A percentile compares a stretch with the other conserved stretches of the same genome.
These are phyloP conservation scores for Telenomus remus DNA, from an alignment of 1,140 invertebrate genomes.

Conservation along the genomic window DNA sequence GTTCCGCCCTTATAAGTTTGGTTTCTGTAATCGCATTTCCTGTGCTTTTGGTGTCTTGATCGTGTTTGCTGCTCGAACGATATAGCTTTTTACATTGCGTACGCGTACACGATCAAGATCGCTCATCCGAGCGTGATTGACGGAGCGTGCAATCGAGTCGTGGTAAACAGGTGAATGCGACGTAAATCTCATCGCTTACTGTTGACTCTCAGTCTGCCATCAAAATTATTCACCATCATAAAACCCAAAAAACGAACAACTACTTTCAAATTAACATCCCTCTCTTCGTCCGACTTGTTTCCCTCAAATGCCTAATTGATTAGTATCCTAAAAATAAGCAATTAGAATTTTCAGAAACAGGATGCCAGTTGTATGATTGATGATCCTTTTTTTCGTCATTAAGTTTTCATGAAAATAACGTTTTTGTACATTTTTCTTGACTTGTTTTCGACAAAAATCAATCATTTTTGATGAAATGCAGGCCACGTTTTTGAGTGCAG, in stretches of 20 bases:
- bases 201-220: background rate
- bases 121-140: conserved; percentile 50
- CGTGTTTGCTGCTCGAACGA: conserved; percentile 43
- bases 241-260: too few species aligned
- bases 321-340: too few species aligned
- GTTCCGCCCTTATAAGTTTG: conserved; percentile 34
- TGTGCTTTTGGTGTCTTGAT: conserved; percentile 37
- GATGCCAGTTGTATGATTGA: too few species aligned
- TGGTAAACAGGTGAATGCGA: conserved; percentile 45
- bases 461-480: background rate
- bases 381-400: too few species aligned
- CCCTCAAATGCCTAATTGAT: too few species aligned
- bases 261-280: too few species aligned
- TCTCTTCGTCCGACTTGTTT: too few species aligned
- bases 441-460: too few species aligned
- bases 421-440: too few species aligned
- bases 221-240: background rate
- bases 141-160: conserved; percentile 44
- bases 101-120: conserved; percentile 33
- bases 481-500: background rate
- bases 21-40: conserved; percentile 56
- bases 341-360: too few species aligned
- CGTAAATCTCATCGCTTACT: conserved; percentile 17
- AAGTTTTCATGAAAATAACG: too few species aligned
- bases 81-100: conserved; percentile 11